Evolutionary conservation across 2,113 vertebrate species (phyloP).

Genomic region (Montifringilla adamsi): DNA sequence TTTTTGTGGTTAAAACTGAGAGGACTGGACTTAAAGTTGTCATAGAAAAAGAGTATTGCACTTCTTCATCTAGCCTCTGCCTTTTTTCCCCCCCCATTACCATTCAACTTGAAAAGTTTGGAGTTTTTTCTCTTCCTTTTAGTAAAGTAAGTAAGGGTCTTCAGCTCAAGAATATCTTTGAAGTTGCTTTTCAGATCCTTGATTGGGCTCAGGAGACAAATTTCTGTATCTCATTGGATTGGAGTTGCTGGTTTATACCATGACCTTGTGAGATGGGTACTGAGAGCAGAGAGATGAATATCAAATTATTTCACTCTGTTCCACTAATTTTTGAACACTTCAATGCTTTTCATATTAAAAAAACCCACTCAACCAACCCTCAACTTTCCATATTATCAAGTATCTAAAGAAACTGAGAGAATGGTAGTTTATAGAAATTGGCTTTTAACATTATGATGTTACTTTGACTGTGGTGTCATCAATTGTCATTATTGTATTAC

Average conservation of each 20-base stretch:
- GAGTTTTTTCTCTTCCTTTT: not conserved
- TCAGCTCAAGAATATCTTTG: not conserved
- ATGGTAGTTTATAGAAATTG: not conserved
- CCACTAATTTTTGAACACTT: not conserved
- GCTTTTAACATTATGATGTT: not conserved
- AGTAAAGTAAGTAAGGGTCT: not conserved
- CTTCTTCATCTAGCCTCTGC: not conserved
- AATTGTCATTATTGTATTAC: not conserved
- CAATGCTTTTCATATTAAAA: not conserved
- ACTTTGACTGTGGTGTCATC: not conserved
- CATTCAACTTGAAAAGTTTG: not conserved
- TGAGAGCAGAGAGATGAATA: not conserved
- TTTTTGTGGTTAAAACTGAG: not conserved
- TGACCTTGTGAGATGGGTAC: not conserved
- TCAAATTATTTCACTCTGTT: not conserved
- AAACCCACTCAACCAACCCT: not conserved
- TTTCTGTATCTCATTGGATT: not conserved
- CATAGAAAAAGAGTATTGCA: not conserved
- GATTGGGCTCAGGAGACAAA: slow-evolving; percentile 1
- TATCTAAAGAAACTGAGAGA: not conserved
- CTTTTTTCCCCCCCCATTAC: not conserved
- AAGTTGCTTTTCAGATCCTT: slow-evolving; percentile 19
- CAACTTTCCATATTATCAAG: not conserved
- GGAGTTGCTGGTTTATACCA: not conserved
- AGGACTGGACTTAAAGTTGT: not conserved